Evolutionary conservation across 2,797 vertebrate species (phyloP).

Genomic region (Anisognathus igniventris): DNA sequence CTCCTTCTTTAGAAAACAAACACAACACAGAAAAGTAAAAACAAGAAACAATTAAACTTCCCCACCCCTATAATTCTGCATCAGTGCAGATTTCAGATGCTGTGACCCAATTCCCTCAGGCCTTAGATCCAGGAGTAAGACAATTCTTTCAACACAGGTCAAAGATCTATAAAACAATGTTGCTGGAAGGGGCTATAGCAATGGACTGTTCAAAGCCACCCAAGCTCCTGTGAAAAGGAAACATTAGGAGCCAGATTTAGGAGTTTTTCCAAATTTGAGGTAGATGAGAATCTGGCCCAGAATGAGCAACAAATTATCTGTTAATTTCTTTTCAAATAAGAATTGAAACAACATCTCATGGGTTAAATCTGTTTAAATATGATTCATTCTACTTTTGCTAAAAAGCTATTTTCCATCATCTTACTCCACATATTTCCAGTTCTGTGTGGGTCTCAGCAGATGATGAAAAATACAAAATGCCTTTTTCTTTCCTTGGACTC

Average conservation of each 20-base stretch:
- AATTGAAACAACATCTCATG: rapidly evolving
- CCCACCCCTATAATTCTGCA: neutral
- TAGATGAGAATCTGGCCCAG: neutral
- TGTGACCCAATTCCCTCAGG: neutral
- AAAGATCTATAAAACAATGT: neutral
- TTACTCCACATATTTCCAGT: neutral
- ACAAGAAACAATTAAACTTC: neutral
- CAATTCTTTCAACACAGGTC: neutral
- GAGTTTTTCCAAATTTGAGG: neutral
- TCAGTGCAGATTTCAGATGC: neutral
- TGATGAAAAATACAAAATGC: neutral
- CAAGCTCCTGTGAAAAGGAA: neutral
- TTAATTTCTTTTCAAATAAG: neutral
- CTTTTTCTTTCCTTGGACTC: neutral
- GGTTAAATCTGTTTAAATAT: neutral
- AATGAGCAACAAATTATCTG: neutral
- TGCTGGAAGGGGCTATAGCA: neutral
- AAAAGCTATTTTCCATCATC: neutral
- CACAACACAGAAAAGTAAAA: neutral
- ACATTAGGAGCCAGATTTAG: neutral
- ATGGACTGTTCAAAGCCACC: neutral
- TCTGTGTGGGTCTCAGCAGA: neutral
- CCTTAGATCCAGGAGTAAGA: neutral
- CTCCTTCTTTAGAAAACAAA: neutral
- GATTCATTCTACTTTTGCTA: neutral